phyloP scores from a whole-genome alignment of 2,113 vertebrate genomes.

The Sula dactylatra region DNA sequence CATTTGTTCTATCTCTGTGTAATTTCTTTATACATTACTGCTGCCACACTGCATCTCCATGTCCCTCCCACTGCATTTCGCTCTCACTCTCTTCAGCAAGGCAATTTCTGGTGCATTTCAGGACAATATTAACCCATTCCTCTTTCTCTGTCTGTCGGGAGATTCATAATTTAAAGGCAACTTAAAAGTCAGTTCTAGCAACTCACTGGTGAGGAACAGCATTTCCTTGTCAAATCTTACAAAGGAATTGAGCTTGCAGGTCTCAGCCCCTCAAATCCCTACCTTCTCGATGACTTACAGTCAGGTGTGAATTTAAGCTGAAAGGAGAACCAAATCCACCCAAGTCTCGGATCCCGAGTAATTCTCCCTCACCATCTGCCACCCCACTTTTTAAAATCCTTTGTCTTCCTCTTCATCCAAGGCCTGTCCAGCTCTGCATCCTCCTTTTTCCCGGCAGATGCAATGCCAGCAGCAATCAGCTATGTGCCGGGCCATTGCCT shows the following conservation, averaged over 20 bases:
- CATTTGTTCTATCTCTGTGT: conserved; percentile 56
- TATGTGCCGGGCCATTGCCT: neutral
- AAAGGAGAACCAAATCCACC: neutral
- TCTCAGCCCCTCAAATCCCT: neutral
- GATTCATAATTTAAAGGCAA: neutral
- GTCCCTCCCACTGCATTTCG: conserved; percentile 65
- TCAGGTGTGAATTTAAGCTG: conserved; percentile 8
- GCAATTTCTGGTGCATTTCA: conserved; percentile 69
- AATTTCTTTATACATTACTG: conserved; percentile 62
- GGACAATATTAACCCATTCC: conserved; percentile 65
- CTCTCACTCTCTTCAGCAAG: conserved; percentile 54
- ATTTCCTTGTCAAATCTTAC: neutral
- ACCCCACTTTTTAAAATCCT: neutral
- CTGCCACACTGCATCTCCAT: conserved; percentile 62
- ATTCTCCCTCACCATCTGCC: neutral
- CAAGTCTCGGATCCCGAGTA: neutral
- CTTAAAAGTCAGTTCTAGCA: neutral
- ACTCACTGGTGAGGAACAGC: neutral
- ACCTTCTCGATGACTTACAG: neutral
- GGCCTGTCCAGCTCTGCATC: neutral
- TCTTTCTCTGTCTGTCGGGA: neutral
- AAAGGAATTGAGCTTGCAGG: neutral
- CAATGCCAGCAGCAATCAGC: neutral
- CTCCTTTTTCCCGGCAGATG: neutral
- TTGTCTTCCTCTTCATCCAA: neutral